These are phyloP conservation scores for Furcula furcula DNA, from an alignment of 2,888 invertebrate genomes.

Conservation along the genomic window DNA sequence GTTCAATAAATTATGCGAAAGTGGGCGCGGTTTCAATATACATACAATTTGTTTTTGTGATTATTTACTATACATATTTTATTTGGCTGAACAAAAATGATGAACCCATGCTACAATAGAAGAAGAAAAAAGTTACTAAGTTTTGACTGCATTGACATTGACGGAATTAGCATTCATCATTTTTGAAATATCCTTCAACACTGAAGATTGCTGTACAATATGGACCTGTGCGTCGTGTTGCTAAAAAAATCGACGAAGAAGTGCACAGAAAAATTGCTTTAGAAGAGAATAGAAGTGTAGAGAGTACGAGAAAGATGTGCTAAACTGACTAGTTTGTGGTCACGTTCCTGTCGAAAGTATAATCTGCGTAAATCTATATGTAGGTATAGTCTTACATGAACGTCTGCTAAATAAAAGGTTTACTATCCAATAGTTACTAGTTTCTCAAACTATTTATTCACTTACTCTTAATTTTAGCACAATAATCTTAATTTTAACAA, in stretches of 20 bases:
- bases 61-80: no score
- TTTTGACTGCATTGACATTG: no score
- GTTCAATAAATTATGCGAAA: slow-evolving; percentile 48
- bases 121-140: no score
- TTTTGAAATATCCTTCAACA: slow-evolving; percentile 51
- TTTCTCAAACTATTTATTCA: no score
- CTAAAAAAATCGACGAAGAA: slow-evolving; percentile 54
- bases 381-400: slow-evolving; percentile 29
- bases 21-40: slow-evolving; percentile 37
- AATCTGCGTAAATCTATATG: slow-evolving; percentile 38
- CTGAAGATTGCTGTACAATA: slow-evolving; percentile 52
- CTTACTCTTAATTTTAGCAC: slow-evolving; percentile 2
- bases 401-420: slow-evolving; percentile 21
- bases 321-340: slow-evolving; percentile 51
- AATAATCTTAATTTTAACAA: background rate
- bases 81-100: slow-evolving; percentile 50
- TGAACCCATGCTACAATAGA: slow-evolving; percentile 31
- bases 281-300: slow-evolving; percentile 44
- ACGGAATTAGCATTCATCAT: slow-evolving; percentile 42
- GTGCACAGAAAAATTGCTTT: slow-evolving; percentile 60
- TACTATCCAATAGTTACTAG: slow-evolving; percentile 1
- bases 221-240: slow-evolving; percentile 61
- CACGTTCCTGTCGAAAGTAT: slow-evolving; percentile 39
- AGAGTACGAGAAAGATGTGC: slow-evolving; percentile 60
- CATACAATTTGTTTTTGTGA: slow-evolving; percentile 28